Percentiles rank a stretch among this genome's conserved stretches.
phyloP scores from a whole-genome alignment of 2,797 vertebrate genomes.

The Notoglanidium macrostoma region DNA sequence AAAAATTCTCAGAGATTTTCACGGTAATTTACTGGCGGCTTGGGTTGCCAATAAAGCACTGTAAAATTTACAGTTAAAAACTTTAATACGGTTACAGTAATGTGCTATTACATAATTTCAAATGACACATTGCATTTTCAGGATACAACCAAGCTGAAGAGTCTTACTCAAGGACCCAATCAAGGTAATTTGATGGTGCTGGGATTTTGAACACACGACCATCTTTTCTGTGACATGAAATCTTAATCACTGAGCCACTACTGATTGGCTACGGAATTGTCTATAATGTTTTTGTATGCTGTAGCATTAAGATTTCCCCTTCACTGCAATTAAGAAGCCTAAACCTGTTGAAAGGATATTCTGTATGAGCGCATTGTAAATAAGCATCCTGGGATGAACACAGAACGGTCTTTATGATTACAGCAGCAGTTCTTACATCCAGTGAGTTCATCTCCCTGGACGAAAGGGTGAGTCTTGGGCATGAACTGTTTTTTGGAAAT shows the following conservation, averaged over 20 bases:
- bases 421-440: neutral
- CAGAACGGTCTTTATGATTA: neutral
- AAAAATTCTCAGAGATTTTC: too few species aligned
- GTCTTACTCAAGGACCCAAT: too few species aligned
- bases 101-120: too few species aligned
- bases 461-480: neutral
- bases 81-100: too few species aligned
- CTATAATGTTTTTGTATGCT: neutral
- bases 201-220: neutral
- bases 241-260: too few species aligned
- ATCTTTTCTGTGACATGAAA: too few species aligned
- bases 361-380: neutral
- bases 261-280: neutral
- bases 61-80: too few species aligned
- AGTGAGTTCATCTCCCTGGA: neutral
- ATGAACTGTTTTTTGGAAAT: neutral
- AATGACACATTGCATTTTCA: too few species aligned
- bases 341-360: neutral
- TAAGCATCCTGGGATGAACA: neutral
- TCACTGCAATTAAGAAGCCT: neutral
- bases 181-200: too few species aligned
- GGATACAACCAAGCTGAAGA: too few species aligned
- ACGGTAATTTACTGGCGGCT: too few species aligned
- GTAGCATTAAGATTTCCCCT: neutral
- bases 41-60: too few species aligned